Base-by-base conservation (phyloP, 2,888 invertebrate species). In the Sympetrum striolatum region DNA sequence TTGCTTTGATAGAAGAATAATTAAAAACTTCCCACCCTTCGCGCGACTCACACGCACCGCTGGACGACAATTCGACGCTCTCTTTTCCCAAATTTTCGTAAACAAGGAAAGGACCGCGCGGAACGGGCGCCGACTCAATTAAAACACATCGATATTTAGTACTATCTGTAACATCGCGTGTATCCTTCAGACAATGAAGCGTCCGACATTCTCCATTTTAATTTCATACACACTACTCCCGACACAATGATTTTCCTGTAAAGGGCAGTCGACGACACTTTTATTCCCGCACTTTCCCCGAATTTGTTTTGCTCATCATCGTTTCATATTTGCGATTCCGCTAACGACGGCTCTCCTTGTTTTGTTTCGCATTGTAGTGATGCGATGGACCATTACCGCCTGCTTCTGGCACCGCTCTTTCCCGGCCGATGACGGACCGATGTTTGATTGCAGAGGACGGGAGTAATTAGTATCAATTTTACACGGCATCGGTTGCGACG, bases 401-500 rank as follows among this genome's bases (percentile, higher is more conserved):
- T n/a, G 5, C 48, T 14, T 44, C 48, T 10, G 12, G 25, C 48
- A 12, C 31, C 25, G 14, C 48, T 35, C 5, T 35, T 35, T 53
- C 12, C 82, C 53, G 39, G 22, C 58, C 86, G 60, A n/a, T 86
- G 35, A 58, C 60, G 60, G 64, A 60, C 60, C 64, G 35, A 86
- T 60, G 37, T 86, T 86, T 86, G 64, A 86, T 60, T 60, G 60
- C 86, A 22, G 37, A 22, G n/a, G 86, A 86, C 86, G 58, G 31
- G 39, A 8, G 39, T 86, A 86, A 64, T 86, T 86, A 86, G 86
- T 60, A 86, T 86, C 86, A 86, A 86, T 86, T 86, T 60, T 35
- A 35, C 37, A 37, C 37, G 60, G 37, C 15, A 60, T 22, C 64
- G 15, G 60, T 31, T 31, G 86, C 35, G 86, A 86, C 22, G 86